These are phyloP conservation scores for Amphiduros pacificus DNA, from an alignment of 2,888 invertebrate genomes.

Conservation along the genomic window DNA sequence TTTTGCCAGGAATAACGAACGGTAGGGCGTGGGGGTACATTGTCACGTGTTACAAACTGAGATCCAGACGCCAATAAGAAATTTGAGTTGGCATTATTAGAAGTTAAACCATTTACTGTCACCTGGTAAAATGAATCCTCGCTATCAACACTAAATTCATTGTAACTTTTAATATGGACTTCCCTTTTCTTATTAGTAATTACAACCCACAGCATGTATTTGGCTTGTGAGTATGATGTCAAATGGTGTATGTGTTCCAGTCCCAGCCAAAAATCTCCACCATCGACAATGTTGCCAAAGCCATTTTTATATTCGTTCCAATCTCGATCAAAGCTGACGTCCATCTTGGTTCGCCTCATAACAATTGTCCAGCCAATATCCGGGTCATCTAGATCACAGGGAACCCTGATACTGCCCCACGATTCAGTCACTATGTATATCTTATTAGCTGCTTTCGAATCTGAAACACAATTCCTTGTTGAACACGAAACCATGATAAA, in stretches of 20 bases:
- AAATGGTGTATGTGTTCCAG: constrained; percentile 1
- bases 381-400: neutral
- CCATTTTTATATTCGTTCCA: neutral
- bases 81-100: neutral
- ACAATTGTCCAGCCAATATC: neutral
- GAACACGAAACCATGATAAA: too few relatives aligned
- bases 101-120: neutral
- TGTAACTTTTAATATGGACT: neutral
- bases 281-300: neutral
- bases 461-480: too few relatives aligned
- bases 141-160: neutral
- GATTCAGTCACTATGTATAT: neutral
- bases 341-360: neutral
- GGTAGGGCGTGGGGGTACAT: too few relatives aligned
- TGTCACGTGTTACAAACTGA: too few relatives aligned
- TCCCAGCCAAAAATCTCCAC: constrained; percentile 1
- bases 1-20: too few relatives aligned
- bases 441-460: too few relatives aligned
- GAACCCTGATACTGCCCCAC: neutral
- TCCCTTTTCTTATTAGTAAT: neutral
- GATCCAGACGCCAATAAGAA: too few relatives aligned
- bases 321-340: neutral
- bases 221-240: neutral
- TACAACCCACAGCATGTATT: neutral
- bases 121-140: neutral